Evolutionary conservation across 2,888 invertebrate genomes (phyloP).

Genomic region (Ptilodon capucinus): DNA sequence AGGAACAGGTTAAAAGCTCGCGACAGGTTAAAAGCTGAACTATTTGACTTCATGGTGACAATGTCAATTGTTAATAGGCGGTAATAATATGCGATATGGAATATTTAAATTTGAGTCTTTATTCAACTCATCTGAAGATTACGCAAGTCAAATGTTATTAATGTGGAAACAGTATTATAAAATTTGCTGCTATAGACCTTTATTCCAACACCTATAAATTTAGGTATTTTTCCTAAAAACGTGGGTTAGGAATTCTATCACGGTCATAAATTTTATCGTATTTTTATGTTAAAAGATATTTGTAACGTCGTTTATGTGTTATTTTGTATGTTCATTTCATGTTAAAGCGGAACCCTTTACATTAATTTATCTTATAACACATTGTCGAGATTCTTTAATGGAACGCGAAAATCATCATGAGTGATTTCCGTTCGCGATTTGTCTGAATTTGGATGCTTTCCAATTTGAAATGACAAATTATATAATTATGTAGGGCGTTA

Average conservation of each 20-base stretch:
- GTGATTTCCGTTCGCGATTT: conserved; percentile 14
- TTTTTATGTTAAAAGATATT: neutral
- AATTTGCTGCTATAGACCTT: too few relatives aligned
- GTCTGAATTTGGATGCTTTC: conserved; percentile 20
- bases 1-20: neutral
- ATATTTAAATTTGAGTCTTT: too few relatives aligned
- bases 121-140: too few relatives aligned
- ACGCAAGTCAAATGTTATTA: too few relatives aligned
- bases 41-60: too few relatives aligned
- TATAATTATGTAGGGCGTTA: conserved; percentile 8
- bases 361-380: neutral
- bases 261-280: neutral
- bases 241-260: neutral
- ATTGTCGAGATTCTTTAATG: neutral
- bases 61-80: too few relatives aligned
- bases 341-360: neutral
- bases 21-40: neutral
- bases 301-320: neutral
- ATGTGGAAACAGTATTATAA: too few relatives aligned
- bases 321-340: neutral
- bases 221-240: too few relatives aligned
- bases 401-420: conserved; percentile 5
- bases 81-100: too few relatives aligned
- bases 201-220: too few relatives aligned
- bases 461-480: conserved; percentile 27